Percentiles rank a stretch among this genome's conserved stretches.
These are phyloP conservation scores for Monochamus saltuarius DNA, from an alignment of 1,140 invertebrate genomes.

Conservation along the genomic window DNA sequence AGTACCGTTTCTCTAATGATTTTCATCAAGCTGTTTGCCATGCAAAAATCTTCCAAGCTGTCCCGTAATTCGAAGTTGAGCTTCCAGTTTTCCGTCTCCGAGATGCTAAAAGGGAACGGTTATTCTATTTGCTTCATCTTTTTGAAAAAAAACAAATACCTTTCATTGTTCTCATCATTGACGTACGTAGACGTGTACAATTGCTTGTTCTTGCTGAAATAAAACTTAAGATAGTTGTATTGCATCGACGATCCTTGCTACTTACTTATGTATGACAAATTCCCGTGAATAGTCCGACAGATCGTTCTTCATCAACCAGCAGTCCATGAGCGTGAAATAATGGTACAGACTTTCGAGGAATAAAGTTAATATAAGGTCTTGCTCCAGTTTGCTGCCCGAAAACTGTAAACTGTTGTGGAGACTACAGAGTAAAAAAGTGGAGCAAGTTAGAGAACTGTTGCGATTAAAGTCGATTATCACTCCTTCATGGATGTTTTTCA, in stretches of 20 bases:
- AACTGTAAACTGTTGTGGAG: conserved; percentile 54
- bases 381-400: conserved; percentile 50
- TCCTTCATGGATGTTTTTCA: conserved; percentile 53
- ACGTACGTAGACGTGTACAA: not conserved
- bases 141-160: not conserved
- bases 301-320: conserved; percentile 57
- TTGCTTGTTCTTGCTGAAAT: conserved; percentile 20
- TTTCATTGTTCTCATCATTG: not conserved
- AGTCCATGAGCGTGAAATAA: conserved; percentile 58
- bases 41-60: conserved; percentile 20
- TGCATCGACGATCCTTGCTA: not conserved
- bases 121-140: not conserved
- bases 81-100: conserved; percentile 13
- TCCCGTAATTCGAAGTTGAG: conserved; percentile 28
- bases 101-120: not conserved
- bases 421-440: conserved; percentile 52
- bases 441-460: conserved; percentile 48
- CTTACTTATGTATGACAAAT: conserved; percentile 57
- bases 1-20: conserved; percentile 40
- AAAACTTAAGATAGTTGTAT: conserved; percentile 18
- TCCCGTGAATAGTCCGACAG: conserved; percentile 57
- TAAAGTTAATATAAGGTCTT: conserved; percentile 54
- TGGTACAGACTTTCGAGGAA: conserved; percentile 55
- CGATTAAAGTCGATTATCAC: conserved; percentile 48
- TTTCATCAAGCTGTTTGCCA: conserved; percentile 34